Percentiles rank a stretch among this genome's conserved stretches.
Evolutionary conservation across 2,888 invertebrate genomes (phyloP).

Genomic region (Cosmorhoe ocellata): DNA sequence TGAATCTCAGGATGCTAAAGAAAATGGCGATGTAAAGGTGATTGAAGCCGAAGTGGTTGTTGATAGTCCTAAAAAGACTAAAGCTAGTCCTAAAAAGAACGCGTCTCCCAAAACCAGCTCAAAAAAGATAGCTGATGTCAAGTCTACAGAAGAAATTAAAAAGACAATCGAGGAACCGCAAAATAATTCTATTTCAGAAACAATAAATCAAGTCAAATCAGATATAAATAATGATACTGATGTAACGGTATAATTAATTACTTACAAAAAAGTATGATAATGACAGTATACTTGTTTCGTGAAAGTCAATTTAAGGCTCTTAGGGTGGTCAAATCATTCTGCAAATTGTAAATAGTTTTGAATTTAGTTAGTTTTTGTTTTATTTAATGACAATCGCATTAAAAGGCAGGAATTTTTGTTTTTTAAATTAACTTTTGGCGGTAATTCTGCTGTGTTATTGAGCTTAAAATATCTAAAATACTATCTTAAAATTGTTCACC

Average conservation of each 20-base stretch:
- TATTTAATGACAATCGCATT: neutral
- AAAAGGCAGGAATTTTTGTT: too few species aligned
- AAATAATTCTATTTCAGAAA: neutral
- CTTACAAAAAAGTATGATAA: too few species aligned
- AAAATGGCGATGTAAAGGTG: neutral
- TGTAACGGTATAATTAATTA: neutral
- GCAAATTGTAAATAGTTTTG: conserved; percentile 6
- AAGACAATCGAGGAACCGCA: neutral
- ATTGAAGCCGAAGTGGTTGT: neutral
- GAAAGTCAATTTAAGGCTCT: too few species aligned
- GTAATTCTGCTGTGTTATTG: too few species aligned
- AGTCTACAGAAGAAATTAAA: neutral
- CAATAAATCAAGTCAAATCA: neutral
- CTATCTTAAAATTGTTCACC: too few species aligned
- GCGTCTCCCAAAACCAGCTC: conserved; percentile 3
- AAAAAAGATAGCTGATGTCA: neutral
- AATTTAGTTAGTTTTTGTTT: conserved; percentile 1
- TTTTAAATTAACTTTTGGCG: too few species aligned
- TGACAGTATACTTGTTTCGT: neutral
- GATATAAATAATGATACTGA: neutral
- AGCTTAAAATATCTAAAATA: too few species aligned
- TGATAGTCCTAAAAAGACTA: conserved; percentile 5
- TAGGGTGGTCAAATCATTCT: too few species aligned
- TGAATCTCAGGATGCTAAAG: conserved; percentile 1
- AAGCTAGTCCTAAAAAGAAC: conserved; percentile 13